Evolutionary conservation across 2,113 vertebrate genomes (phyloP), one percentile per base, ranked within the genome.

Genomic region (Dendrocopos noguchii): DNA sequence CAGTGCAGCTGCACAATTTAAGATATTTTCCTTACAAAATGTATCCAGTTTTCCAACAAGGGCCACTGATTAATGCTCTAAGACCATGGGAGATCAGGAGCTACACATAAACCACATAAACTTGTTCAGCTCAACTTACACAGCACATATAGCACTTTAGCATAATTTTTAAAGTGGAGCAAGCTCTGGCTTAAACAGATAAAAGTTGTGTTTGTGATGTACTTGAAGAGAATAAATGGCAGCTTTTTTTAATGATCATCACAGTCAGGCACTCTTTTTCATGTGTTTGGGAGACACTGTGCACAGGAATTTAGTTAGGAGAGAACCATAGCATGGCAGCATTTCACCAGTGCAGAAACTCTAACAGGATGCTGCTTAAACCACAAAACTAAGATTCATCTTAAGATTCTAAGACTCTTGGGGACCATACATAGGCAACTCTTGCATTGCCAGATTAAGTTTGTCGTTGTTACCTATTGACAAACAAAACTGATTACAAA

Each of bases 21-120:
- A 46, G 34, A 5, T 59, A 42, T 82, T 82, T 82, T 84, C 19
- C 78, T 52, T 27, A 18, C 52, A 73, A 55, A 76, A 68, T 1
- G 3, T 39, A 59, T 57, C n/a, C 46, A 80, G n/a, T 15, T 72
- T 34, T 29, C 63, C 52, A 84, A 3, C 0, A 0, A 53, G 10
- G 25, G 16, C 34, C 57, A 19, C 2, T 44, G 29, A 82, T 59
- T n/a, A 65, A 46, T 12, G 14, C 7, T 60, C 8, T 12, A 47
- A 42, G 10, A 34, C 44, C 31, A 28, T 17, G 8, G 15, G 34
- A 79, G 59, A 63, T 12, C 29, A 70, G 64, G n/a, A 80, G n/a
- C 21, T 65, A 73, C 63, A 73, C 9, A 31, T 2, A 56, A 78
- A 60, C 34, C n/a, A 72, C 6, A 15, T 28, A 12, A n/a, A n/a